Evolutionary conservation across 2,888 invertebrate genomes (phyloP).

Genomic region (Macaria liturata): DNA sequence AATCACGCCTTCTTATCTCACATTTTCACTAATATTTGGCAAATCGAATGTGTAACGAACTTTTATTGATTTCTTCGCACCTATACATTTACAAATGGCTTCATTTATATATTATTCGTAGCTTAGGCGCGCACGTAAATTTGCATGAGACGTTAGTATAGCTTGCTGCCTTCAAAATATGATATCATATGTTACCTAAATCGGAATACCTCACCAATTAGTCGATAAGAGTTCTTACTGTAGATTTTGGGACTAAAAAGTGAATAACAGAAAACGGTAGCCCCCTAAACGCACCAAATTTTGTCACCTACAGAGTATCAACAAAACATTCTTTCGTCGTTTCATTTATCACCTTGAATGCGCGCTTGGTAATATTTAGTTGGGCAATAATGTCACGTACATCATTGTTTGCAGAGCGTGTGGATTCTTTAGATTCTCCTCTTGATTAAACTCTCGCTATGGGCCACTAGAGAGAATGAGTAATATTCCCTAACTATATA

Average conservation of each 20-base stretch:
- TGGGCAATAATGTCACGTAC: conserved; percentile 33
- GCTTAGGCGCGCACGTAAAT: background rate
- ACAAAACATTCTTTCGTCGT: background rate
- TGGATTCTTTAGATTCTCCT: conserved; percentile 36
- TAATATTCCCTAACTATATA: too few species aligned
- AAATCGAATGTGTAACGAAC: background rate
- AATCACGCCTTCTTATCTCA: conserved; percentile 41
- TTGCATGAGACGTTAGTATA: too few species aligned
- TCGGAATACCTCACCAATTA: background rate
- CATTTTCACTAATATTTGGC: conserved; percentile 21
- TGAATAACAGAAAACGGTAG: too few species aligned
- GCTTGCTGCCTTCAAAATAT: too few species aligned
- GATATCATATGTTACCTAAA: background rate
- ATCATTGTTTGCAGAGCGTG: conserved; percentile 33
- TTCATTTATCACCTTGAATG: conserved; percentile 11
- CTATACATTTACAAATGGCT: too few species aligned
- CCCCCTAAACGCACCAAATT: too few species aligned
- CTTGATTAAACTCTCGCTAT: conserved; percentile 22
- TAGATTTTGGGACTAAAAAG: too few species aligned
- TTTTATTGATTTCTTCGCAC: background rate
- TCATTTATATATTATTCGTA: too few species aligned
- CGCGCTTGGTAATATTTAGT: conserved; percentile 19
- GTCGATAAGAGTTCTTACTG: too few species aligned
- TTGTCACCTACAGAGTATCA: too few species aligned
- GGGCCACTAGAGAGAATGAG: background rate